These are phyloP conservation scores for Epinephelus malabaricus DNA, from an alignment of 2,797 vertebrate species.

Conservation along the genomic window DNA sequence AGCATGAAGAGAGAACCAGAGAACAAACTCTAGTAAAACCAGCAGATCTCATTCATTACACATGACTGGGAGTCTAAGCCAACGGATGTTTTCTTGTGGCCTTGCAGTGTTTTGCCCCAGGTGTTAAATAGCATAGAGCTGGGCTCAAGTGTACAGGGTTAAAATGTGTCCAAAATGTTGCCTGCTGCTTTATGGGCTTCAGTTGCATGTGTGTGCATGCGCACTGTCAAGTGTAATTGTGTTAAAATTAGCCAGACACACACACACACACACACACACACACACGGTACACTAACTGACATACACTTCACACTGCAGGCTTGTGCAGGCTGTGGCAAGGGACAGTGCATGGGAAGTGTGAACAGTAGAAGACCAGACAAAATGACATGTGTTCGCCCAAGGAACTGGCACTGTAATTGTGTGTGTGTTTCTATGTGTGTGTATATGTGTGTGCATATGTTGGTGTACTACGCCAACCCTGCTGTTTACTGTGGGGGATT, in stretches of 20 bases:
- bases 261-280: conserved; percentile 25
- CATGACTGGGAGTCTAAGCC: conserved; percentile 32
- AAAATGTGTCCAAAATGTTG: conserved; percentile 65
- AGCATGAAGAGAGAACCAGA: conserved; percentile 52
- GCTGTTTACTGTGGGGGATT: conserved; percentile 81
- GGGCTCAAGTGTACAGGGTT: conserved; percentile 42
- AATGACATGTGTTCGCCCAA: conserved; percentile 82
- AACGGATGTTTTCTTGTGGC: conserved; percentile 53
- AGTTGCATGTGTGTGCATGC: conserved; percentile 48
- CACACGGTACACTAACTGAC: conserved; percentile 28
- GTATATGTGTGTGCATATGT: conserved; percentile 51
- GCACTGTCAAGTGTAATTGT: conserved; percentile 65
- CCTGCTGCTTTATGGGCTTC: conserved; percentile 64
- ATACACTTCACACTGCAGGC: conserved; percentile 66
- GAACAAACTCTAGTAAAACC: conserved; percentile 54
- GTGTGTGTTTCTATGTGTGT: conserved; percentile 50
- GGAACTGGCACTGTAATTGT: conserved; percentile 77
- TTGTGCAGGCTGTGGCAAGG: conserved; percentile 64
- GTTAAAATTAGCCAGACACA: conserved; percentile 64
- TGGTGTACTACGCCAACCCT: conserved; percentile 66
- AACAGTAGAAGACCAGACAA: conserved; percentile 79
- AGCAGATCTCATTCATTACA: conserved; percentile 62
- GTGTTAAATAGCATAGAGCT: conserved; percentile 35
- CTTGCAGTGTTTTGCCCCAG: conserved; percentile 39
- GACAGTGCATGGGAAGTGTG: conserved; percentile 76